Conservation (phyloP, 2,797 vertebrate species). For the Eremophila alpestris region DNA sequence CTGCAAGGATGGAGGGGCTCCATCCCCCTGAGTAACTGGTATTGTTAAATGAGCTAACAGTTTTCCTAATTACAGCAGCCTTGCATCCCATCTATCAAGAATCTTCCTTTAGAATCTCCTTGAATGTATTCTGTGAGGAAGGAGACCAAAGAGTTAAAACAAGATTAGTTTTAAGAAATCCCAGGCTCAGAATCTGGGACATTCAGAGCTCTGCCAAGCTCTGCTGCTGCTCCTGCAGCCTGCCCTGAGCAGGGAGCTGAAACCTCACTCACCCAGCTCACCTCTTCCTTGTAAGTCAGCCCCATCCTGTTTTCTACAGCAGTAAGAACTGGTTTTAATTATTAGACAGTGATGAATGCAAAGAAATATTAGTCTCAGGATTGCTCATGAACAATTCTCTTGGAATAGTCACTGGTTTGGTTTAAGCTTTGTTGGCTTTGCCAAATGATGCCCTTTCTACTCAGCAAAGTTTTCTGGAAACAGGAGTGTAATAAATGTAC, state of each 20-base stretch:
- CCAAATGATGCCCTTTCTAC: slow-evolving; percentile 24
- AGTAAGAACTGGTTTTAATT: slow-evolving; percentile 35
- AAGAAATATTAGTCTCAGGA: slow-evolving; percentile 21
- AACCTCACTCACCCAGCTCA: background rate
- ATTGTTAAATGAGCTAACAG: background rate
- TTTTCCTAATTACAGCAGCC: background rate
- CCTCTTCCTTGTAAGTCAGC: background rate
- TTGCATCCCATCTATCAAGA: accelerated
- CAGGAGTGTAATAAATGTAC: background rate
- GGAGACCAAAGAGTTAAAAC: background rate
- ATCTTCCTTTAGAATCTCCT: background rate
- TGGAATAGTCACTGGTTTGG: background rate
- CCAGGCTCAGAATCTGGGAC: background rate
- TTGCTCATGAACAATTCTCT: background rate
- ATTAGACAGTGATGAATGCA: slow-evolving; percentile 19
- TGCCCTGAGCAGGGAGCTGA: background rate
- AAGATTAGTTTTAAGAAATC: background rate
- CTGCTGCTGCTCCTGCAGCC: background rate
- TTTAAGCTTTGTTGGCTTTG: slow-evolving; percentile 43
- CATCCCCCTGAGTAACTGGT: background rate
- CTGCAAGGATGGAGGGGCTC: background rate
- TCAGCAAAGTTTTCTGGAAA: slow-evolving; percentile 20
- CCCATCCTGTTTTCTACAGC: background rate
- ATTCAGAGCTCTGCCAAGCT: background rate
- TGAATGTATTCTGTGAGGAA: background rate